A percentile compares a stretch with the other conserved stretches of the same genome.
phyloP scores from a whole-genome alignment of 1,140 invertebrate species.

The Ylistrum balloti region DNA sequence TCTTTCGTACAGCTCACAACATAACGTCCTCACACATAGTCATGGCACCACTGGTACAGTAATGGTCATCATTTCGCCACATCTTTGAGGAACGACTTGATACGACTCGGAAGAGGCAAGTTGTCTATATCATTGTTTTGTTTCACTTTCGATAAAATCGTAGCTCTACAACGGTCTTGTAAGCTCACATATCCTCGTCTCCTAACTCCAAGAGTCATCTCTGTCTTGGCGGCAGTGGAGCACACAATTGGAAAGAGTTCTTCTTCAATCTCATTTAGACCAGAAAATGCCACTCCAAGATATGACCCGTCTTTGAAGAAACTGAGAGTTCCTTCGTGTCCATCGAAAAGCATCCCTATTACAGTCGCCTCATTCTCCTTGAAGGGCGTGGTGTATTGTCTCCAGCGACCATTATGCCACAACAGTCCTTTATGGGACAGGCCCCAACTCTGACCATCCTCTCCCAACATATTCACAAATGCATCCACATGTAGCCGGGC shows the following conservation, averaged over 20 bases:
- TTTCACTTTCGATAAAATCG: conserved; percentile 71
- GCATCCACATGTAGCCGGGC: conserved; percentile 87
- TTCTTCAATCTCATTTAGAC: conserved; percentile 82
- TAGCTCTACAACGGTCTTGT: conserved; percentile 85
- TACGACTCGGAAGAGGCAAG: conserved; percentile 78
- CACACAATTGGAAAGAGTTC: conserved; percentile 88
- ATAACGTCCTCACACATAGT: conserved; percentile 12
- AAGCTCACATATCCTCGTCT: conserved; percentile 87
- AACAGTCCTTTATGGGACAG: conserved; percentile 89
- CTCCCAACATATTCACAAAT: conserved; percentile 88
- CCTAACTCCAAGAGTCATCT: conserved; percentile 86
- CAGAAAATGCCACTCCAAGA: conserved; percentile 86
- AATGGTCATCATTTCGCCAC: neutral
- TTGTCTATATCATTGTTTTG: conserved; percentile 71
- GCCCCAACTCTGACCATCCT: conserved; percentile 89
- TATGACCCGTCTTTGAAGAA: conserved; percentile 88
- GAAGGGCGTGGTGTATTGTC: conserved; percentile 87
- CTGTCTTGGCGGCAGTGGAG: conserved; percentile 90
- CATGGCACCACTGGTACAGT: neutral
- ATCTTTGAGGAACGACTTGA: conserved; percentile 77
- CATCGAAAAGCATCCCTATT: conserved; percentile 88
- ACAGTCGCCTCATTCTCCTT: conserved; percentile 87
- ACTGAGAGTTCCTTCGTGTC: conserved; percentile 87
- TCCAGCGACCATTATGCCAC: conserved; percentile 86
- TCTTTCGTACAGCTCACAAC: neutral